Base-by-base conservation (phyloP, 2,797 vertebrate genomes). In the Microhierax caerulescens region DNA sequence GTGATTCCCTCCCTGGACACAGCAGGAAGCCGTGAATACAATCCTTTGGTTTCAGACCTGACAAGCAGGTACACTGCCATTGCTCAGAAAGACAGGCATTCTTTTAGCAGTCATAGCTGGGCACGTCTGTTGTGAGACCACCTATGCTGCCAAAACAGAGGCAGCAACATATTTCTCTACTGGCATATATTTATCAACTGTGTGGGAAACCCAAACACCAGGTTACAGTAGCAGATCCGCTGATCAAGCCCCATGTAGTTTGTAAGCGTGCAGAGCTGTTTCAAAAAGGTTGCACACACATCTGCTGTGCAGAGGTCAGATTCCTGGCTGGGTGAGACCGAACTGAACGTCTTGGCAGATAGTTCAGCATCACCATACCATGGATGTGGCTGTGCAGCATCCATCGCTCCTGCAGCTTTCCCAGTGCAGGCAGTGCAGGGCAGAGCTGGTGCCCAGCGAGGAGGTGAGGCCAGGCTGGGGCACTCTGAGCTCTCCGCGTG, bases 391-490 rank as follows among this genome's bases (percentile, higher is more conserved):
- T 32, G 28, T 7, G 9, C 73, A 24, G 67, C 75, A 57, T 13
- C 45, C 4, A 3, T 2, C 17, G 0, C 21, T 23, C n/a, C 68
- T 0, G 3, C 5, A 23, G n/a, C 83, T 14, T 3, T 13, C 10
- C 27, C 61, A 32, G 6, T 0, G 7, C 3, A 28, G 30, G 36
- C 61, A 41, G 6, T 0, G 1, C 0, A 18, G 59, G 1, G 39
- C 53, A 7, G 59, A 41, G 9, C 9, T 65, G 20, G 64, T 2
- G 47, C 22, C 74, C 39, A 9, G 67, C 11, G 0, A 6, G 30
- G 15, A 45, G 51, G 16, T 11, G 34, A 64, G 74, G 36, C 60
- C 74, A 84, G 56, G 43, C 43, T 59, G 56, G 22, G 47, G 8
- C 37, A 50, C n/a, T 8, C 28, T 0, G 2, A 78, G 30, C 74